These are phyloP conservation scores for Coracopsis vasa DNA, from an alignment of 2,113 vertebrate species.

Conservation along the genomic window DNA sequence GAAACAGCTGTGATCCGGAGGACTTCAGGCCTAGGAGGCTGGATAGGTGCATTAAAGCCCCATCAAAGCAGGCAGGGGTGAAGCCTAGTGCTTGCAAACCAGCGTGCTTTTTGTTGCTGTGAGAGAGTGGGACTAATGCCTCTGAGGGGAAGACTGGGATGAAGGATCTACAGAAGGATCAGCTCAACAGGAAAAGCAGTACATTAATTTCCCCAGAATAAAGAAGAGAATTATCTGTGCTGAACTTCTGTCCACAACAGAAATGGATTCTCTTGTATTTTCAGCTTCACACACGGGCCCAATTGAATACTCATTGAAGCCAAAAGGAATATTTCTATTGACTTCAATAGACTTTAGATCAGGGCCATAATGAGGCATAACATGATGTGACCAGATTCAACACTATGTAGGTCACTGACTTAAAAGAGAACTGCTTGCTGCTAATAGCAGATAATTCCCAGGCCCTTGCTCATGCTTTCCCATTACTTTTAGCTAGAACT, in stretches of 20 bases:
- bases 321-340: conserved; percentile 51
- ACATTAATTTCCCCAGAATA: neutral
- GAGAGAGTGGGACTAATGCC: rapidly evolving
- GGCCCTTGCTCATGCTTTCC: neutral
- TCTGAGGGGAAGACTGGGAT: neutral
- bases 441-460: neutral
- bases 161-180: neutral
- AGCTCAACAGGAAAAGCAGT: neutral
- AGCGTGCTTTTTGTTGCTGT: rapidly evolving
- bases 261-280: conserved; percentile 32
- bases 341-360: conserved; percentile 50
- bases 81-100: rapidly evolving
- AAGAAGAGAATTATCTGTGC: neutral
- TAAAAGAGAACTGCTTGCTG: neutral
- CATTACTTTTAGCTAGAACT: neutral
- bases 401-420: neutral
- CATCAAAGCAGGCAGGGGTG: no score
- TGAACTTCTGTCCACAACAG: neutral
- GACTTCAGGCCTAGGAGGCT: neutral
- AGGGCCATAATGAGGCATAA: conserved; percentile 48
- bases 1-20: rapidly evolving
- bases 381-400: conserved; percentile 1
- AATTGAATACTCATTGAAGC: conserved; percentile 40
- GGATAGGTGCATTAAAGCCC: neutral
- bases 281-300: neutral